A percentile compares a stretch with the other conserved stretches of the same genome.
Conservation (phyloP, 2,113 vertebrate species). For the Damaliscus lunatus region DNA sequence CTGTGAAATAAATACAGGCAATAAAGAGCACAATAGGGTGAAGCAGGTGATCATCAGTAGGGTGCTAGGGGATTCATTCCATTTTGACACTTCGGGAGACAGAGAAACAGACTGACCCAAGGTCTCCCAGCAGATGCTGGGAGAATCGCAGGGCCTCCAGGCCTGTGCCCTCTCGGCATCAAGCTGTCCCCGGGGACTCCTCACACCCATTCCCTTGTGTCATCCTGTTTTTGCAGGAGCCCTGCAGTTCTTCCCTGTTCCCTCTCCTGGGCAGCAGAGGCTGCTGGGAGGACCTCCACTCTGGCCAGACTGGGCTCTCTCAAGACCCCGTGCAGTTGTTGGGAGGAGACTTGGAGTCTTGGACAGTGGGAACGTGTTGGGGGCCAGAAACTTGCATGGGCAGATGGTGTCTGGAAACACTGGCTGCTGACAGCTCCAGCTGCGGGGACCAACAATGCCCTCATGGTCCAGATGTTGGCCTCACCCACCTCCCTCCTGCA, state of each 20-base stretch:
- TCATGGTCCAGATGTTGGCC: background rate
- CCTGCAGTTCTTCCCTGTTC: background rate
- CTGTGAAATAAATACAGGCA: background rate
- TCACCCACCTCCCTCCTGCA: background rate
- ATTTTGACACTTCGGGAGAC: background rate
- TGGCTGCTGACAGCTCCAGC: constrained; percentile 48
- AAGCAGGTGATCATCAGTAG: background rate
- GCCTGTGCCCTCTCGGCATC: background rate
- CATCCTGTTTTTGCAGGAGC: background rate
- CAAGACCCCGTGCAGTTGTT: background rate
- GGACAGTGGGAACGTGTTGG: background rate
- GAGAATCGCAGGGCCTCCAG: background rate
- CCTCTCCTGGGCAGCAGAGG: background rate
- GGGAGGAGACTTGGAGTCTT: background rate
- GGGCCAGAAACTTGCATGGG: background rate
- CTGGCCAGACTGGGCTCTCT: background rate
- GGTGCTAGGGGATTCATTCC: background rate
- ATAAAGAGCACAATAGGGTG: background rate
- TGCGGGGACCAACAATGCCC: background rate
- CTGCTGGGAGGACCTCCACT: background rate
- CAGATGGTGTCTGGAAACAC: constrained; percentile 39
- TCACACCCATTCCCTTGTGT: background rate
- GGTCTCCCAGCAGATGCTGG: background rate
- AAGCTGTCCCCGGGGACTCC: background rate
- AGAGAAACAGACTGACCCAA: background rate